These are phyloP conservation scores for Cyanocitta stelleri DNA, from an alignment of 2,113 vertebrate genomes.

Conservation along the genomic window DNA sequence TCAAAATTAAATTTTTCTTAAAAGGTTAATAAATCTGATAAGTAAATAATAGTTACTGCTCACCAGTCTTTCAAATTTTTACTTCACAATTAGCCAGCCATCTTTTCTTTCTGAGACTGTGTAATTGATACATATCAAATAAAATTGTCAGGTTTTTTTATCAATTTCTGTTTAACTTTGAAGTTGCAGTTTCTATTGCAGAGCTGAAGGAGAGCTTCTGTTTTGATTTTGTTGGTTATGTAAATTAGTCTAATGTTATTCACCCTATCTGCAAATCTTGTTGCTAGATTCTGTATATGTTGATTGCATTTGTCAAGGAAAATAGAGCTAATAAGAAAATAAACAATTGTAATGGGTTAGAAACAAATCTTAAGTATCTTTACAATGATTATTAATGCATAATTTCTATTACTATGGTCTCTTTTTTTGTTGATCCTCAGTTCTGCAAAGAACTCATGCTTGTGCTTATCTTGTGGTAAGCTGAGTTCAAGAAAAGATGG, in stretches of 20 bases:
- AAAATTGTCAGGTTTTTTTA: not conserved
- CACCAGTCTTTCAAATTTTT: not conserved
- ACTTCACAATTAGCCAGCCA: not conserved
- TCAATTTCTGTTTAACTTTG: not conserved
- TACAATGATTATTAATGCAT: not conserved
- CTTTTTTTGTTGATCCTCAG: not conserved
- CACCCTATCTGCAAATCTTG: not conserved
- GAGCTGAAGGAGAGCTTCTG: not conserved
- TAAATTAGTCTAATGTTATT: not conserved
- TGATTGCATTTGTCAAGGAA: not conserved
- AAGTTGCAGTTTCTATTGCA: not conserved
- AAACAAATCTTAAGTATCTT: not conserved
- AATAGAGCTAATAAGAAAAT: not conserved
- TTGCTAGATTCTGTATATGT: not conserved
- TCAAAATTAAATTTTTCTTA: not conserved
- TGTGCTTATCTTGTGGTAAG: not conserved
- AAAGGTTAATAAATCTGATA: not conserved
- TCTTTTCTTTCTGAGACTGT: not conserved
- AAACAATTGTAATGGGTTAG: not conserved
- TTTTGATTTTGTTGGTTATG: not conserved
- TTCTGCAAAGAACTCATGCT: not conserved
- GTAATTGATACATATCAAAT: not conserved
- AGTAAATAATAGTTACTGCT: not conserved
- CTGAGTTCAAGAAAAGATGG: not conserved
- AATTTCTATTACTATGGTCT: not conserved